Evolutionary conservation across 2,113 vertebrate species (phyloP).

Genomic region (Notarius lentiginosus): DNA sequence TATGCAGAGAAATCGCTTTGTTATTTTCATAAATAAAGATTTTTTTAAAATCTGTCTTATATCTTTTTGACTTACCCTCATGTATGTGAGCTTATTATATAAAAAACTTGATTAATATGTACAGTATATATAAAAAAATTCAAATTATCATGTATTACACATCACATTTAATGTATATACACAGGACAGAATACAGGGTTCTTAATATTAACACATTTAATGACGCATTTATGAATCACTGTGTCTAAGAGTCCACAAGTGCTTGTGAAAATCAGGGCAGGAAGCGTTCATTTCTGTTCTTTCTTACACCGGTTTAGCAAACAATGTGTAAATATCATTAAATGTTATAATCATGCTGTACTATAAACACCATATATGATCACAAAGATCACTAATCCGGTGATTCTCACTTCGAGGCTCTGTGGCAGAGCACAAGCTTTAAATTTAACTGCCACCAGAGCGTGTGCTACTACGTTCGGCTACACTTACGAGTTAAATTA

Average conservation of each 20-base stretch:
- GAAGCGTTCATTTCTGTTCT: neutral
- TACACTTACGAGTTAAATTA: neutral
- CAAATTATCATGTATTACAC: neutral
- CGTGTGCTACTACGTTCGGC: neutral
- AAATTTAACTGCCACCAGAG: neutral
- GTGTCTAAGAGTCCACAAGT: neutral
- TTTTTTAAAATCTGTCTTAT: no score
- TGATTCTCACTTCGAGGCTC: neutral
- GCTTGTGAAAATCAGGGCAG: neutral
- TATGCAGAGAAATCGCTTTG: no score
- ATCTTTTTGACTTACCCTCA: no score
- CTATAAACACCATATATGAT: neutral
- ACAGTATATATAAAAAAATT: no score
- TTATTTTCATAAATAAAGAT: no score
- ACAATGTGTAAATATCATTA: neutral
- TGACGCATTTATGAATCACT: neutral
- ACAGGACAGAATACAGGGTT: neutral
- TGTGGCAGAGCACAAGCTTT: neutral
- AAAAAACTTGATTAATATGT: no score
- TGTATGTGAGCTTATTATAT: no score
- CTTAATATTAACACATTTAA: neutral
- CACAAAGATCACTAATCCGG: neutral
- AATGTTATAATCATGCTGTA: neutral
- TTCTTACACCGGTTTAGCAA: neutral
- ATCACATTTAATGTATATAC: neutral